Evolutionary conservation across 2,113 vertebrate genomes (phyloP).

Genomic region (Setophaga coronata): DNA sequence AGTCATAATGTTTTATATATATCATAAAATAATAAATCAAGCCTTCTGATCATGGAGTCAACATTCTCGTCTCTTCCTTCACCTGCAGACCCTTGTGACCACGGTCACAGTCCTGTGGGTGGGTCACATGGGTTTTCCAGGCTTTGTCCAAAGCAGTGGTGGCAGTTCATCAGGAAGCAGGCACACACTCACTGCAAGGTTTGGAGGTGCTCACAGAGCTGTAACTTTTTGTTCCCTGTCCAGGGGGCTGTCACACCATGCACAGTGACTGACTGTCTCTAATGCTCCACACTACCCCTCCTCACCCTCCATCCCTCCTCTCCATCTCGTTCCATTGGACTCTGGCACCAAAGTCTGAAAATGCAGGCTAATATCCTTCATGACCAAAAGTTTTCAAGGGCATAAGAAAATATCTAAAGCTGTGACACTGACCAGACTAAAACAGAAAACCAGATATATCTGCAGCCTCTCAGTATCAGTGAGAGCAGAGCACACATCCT

Average conservation of each 20-base stretch:
- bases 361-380: neutral
- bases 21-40: no score
- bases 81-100: no score
- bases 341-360: neutral
- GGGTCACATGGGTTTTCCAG: rapidly evolving
- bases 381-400: neutral
- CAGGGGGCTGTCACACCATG: neutral
- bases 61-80: no score
- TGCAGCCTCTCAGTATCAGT: rapidly evolving
- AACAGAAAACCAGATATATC: neutral
- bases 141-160: neutral
- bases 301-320: neutral
- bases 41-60: no score
- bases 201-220: neutral
- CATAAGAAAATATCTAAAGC: neutral
- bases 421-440: neutral
- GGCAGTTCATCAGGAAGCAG: neutral
- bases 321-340: rapidly evolving
- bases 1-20: no score
- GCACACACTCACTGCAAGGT: neutral
- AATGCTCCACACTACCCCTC: neutral
- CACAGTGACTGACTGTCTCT: neutral
- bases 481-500: neutral
- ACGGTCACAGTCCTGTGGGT: no score
- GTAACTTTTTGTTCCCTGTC: neutral